Percentiles rank a stretch among this genome's conserved stretches.
phyloP scores from a whole-genome alignment of 2,113 vertebrate species.

The Labeo catla region DNA sequence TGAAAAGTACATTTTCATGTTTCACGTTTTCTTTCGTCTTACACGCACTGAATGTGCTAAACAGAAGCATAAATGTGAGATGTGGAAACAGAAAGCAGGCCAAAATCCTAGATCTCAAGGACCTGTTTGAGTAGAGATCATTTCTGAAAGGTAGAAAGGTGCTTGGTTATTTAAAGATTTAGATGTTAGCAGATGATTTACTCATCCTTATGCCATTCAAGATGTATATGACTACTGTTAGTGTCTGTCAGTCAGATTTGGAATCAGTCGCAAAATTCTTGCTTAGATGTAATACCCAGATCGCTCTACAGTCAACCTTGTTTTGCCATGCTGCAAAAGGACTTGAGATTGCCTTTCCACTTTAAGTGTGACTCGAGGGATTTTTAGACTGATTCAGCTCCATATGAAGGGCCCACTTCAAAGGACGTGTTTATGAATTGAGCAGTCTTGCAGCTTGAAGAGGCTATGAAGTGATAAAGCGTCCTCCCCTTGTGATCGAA shows the following conservation, averaged over 20 bases:
- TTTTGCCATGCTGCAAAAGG: conserved; percentile 20
- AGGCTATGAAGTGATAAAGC: conserved; percentile 40
- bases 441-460: conserved; percentile 38
- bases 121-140: neutral
- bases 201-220: too few relatives aligned
- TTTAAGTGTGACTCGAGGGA: conserved; percentile 11
- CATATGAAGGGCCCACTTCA: conserved; percentile 26
- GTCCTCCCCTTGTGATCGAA: conserved; percentile 18
- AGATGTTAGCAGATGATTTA: neutral
- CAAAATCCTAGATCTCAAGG: too few relatives aligned
- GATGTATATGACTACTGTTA: neutral
- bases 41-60: too few relatives aligned
- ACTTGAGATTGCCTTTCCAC: conserved; percentile 8
- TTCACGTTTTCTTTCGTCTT: too few relatives aligned
- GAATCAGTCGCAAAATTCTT: neutral
- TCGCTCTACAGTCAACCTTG: neutral
- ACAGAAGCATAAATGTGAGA: too few relatives aligned
- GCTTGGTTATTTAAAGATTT: neutral
- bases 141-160: too few relatives aligned
- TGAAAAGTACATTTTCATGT: too few relatives aligned
- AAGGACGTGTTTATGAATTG: conserved; percentile 40
- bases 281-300: conserved; percentile 34
- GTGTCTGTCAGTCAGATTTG: neutral
- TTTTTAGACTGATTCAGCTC: conserved; percentile 36
- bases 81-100: too few relatives aligned